A percentile compares a stretch with the other conserved stretches of the same genome.
phyloP scores from a whole-genome alignment of 2,888 invertebrate genomes.

The Eilema sororculum region DNA sequence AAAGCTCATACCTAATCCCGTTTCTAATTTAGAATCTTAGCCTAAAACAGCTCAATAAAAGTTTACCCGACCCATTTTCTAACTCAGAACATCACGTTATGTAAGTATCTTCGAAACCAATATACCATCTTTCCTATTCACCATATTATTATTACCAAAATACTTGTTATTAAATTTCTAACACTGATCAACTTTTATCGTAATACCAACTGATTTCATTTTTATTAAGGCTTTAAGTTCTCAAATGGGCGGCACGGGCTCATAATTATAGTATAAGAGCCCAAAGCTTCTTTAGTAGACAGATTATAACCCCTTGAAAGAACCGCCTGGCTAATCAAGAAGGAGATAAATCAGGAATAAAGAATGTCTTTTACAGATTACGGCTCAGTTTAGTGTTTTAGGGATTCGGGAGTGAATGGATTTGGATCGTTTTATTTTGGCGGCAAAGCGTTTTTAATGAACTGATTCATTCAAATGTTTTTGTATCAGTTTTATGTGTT shows the following conservation, averaged over 20 bases:
- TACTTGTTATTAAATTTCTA: background rate
- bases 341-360: constrained; percentile 42
- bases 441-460: background rate
- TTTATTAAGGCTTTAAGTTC: constrained; percentile 36
- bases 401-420: constrained; percentile 10
- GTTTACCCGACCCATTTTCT: no score
- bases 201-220: constrained; percentile 58
- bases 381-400: constrained; percentile 1
- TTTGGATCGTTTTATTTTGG: constrained; percentile 7
- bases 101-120: no score
- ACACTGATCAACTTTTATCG: constrained; percentile 12
- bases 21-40: no score
- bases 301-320: constrained; percentile 56
- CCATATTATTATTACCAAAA: background rate
- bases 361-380: constrained; percentile 32
- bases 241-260: constrained; percentile 56
- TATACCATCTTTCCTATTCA: background rate
- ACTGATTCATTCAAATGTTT: background rate
- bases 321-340: constrained; percentile 42
- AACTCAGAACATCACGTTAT: no score
- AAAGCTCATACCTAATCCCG: no score
- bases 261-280: constrained; percentile 55
- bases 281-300: constrained; percentile 61
- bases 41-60: no score
- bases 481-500: background rate